Conservation (phyloP, 2,888 invertebrate genomes). For the Ethmia dodecea region DNA sequence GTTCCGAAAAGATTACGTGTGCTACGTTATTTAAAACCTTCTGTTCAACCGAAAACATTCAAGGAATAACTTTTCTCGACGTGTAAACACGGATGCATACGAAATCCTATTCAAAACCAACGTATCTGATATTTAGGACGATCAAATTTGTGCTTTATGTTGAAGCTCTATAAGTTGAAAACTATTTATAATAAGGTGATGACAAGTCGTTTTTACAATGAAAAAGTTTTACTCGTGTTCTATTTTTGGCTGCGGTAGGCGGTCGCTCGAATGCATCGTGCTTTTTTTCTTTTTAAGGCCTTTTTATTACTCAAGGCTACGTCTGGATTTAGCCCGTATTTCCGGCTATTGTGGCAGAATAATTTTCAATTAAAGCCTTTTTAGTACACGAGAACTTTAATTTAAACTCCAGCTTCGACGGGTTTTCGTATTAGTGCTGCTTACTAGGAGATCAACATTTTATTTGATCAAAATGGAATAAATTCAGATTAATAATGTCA, state of each 20-base stretch:
- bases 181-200: too few relatives aligned
- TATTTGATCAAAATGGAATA: too few relatives aligned
- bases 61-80: conserved; percentile 57
- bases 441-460: too few relatives aligned
- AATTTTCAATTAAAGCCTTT: conserved; percentile 41
- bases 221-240: conserved; percentile 31
- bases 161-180: conserved; percentile 8
- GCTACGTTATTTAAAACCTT: conserved; percentile 46
- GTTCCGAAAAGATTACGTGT: conserved; percentile 32
- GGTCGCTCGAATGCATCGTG: conserved; percentile 62
- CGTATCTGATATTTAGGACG: conserved; percentile 1
- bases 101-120: conserved; percentile 13
- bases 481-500: too few relatives aligned
- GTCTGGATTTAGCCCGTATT: conserved; percentile 60
- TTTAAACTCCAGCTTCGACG: background rate
- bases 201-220: background rate
- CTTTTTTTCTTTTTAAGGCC: conserved; percentile 52
- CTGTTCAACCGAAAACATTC: conserved; percentile 41
- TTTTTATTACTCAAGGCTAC: conserved; percentile 57
- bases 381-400: background rate
- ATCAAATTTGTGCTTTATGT: background rate
- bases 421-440: too few relatives aligned
- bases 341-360: conserved; percentile 65
- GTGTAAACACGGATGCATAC: conserved; percentile 53
- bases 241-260: conserved; percentile 77